These are phyloP conservation scores for Manduca sexta DNA, from an alignment of 1,140 invertebrate species.

Conservation along the genomic window DNA sequence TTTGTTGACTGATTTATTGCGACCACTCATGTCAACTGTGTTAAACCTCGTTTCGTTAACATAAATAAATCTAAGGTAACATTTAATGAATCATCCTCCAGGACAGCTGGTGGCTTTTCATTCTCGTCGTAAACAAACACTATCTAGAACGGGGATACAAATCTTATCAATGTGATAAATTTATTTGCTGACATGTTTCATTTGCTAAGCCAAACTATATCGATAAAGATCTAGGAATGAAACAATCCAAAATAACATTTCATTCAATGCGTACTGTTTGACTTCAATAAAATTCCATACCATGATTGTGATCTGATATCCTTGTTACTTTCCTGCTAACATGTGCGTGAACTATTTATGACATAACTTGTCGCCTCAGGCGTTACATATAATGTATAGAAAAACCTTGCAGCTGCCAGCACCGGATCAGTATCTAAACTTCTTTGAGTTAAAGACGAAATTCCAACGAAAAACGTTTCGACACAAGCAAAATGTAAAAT, in stretches of 20 bases:
- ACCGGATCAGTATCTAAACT: neutral
- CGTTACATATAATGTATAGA: conserved; percentile 30
- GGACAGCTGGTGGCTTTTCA: conserved; percentile 8
- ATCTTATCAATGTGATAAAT: conserved; percentile 25
- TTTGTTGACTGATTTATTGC: conserved; percentile 1
- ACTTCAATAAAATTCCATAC: conserved; percentile 42
- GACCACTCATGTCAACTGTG: neutral
- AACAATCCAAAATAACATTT: conserved; percentile 9
- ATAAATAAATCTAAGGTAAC: conserved; percentile 3
- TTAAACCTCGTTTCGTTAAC: neutral
- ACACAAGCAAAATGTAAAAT: conserved; percentile 21
- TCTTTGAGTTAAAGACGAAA: neutral
- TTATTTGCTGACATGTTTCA: conserved; percentile 25
- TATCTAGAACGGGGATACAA: conserved; percentile 12
- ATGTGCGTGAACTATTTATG: conserved; percentile 53
- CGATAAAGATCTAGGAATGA: conserved; percentile 54
- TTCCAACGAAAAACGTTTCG: conserved; percentile 17
- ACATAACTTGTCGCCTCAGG: conserved; percentile 55
- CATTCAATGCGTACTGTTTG: conserved; percentile 19
- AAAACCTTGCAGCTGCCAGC: conserved; percentile 9
- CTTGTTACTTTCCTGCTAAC: conserved; percentile 56
- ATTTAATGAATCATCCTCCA: conserved; percentile 18
- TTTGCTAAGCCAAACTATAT: conserved; percentile 21
- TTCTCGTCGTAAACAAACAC: conserved; percentile 7
- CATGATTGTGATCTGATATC: conserved; percentile 61